Evolutionary conservation across 2,113 vertebrate genomes (phyloP).

Genomic region (Actinemys pallida): DNA sequence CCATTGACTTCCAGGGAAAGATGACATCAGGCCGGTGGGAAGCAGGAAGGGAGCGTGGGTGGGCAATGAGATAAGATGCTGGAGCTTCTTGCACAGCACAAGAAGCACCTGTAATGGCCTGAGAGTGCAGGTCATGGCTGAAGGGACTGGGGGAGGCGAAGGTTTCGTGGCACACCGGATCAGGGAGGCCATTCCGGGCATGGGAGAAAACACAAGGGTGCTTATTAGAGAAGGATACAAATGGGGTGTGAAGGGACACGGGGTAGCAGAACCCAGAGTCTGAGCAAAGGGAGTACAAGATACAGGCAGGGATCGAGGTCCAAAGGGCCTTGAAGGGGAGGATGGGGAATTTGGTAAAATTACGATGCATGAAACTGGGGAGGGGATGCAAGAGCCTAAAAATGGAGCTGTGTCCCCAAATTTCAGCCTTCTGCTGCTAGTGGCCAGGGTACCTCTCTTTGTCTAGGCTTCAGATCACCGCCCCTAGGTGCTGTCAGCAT

Average conservation of each 20-base stretch:
- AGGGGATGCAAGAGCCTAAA: background rate
- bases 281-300: background rate
- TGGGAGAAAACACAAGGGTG: background rate
- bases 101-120: background rate
- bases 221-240: background rate
- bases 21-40: background rate
- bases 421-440: background rate
- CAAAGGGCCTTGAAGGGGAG: background rate
- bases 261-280: background rate
- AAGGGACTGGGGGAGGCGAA: background rate
- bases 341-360: background rate
- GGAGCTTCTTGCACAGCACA: background rate
- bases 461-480: background rate
- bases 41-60: background rate
- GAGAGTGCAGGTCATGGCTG: background rate
- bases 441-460: background rate
- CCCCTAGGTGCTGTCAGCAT: background rate
- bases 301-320: background rate
- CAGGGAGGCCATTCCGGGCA: accelerated
- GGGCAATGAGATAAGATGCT: background rate
- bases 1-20: too few species aligned
- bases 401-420: background rate
- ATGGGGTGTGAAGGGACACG: background rate
- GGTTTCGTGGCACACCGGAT: background rate
- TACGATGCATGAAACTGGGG: background rate